Evolutionary conservation across 2,888 invertebrate genomes (phyloP), one percentile per base, ranked within the genome.

Genomic region (Cylindroiulus punctatus): DNA sequence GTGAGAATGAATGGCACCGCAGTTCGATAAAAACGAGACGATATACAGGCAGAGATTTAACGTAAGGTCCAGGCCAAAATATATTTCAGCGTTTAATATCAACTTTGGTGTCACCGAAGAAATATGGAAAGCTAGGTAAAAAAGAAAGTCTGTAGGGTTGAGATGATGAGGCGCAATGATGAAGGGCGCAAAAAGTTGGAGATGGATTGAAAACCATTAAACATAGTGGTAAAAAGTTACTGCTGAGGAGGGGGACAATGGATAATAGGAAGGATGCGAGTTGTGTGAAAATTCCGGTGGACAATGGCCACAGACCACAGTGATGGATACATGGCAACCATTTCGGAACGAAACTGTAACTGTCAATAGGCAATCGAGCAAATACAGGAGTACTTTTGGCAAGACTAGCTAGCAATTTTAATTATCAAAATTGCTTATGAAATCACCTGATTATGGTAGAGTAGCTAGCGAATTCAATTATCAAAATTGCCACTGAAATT

Each of bases 271-370:
- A 52, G 52, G 52, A 52, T 52, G 52, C 52, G 36, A 52, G 19
- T 7, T 1, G 52, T 17, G 52, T n/a, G n/a, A 52, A 52, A 52
- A 52, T 52, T 52, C n/a, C n/a, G 52, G n/a, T n/a, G 52, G 52
- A 52, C 52, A 52, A 52, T 52, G 52, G 14, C 52, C 52, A 47
- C n/a, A n/a, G n/a, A n/a, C n/a, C n/a, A n/a, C 47, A 52, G n/a
- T 52, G 52, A 52, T n/a, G 52, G n/a, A 52, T 52, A 52, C 52
- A 52, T 52, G 52, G 52, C 52, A n/a, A 52, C 52, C 52, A 52
- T 52, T 52, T 52, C n/a, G n/a, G 52, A 12, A 17, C 10, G 89
- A 89, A 2, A 91, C 91, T 1, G 91, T 90, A 83, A 91, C 91
- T 91, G 89, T 0, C 88, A 88, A 76, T 8, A 76, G 81, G 26